Percentiles rank a stretch among this genome's conserved stretches.
These are phyloP conservation scores for Haliclona indistincta DNA, from an alignment of 37 sponge, comb jelly and placozoan genomes.

Conservation along the genomic window DNA sequence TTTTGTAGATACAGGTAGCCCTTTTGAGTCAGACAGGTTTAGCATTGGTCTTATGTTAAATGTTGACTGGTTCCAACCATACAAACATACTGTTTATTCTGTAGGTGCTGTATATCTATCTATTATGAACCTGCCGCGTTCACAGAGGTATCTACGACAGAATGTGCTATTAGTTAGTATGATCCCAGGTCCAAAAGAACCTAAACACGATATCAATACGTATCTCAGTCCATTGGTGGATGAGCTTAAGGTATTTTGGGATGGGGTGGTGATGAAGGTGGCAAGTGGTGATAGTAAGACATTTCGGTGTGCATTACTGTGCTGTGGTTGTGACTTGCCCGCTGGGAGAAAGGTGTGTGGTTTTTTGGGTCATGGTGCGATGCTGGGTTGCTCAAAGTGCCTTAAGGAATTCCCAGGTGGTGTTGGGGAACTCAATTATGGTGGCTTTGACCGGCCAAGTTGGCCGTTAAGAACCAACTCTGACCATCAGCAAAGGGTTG, in stretches of 20 bases:
- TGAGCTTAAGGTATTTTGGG: slow-evolving; percentile 34
- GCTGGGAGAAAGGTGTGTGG: slow-evolving; percentile 62
- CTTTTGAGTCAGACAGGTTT: not conserved
- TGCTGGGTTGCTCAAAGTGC: slow-evolving; percentile 56
- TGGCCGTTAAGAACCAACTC: not conserved
- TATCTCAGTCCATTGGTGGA: slow-evolving; percentile 29
- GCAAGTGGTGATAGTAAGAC: not conserved
- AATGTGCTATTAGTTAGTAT: not conserved
- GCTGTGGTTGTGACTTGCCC: slow-evolving; percentile 47
- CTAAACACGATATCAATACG: not conserved
- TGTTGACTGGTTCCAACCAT: not conserved
- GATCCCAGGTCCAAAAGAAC: not conserved
- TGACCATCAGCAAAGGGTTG: not conserved
- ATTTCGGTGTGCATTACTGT: slow-evolving; percentile 39
- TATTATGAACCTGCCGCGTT: not conserved
- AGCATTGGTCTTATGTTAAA: not conserved
- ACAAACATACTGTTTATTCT: not conserved
- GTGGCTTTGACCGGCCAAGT: not conserved
- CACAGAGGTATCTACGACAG: not conserved
- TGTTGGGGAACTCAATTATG: not conserved
- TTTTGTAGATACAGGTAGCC: not conserved
- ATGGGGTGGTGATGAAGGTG: slow-evolving; percentile 29
- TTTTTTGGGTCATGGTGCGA: slow-evolving; percentile 45
- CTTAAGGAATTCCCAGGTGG: slow-evolving; percentile 40
- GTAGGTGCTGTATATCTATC: not conserved